Base-by-base conservation (phyloP, 1,140 invertebrate genomes). In the Microplitis mediator region DNA sequence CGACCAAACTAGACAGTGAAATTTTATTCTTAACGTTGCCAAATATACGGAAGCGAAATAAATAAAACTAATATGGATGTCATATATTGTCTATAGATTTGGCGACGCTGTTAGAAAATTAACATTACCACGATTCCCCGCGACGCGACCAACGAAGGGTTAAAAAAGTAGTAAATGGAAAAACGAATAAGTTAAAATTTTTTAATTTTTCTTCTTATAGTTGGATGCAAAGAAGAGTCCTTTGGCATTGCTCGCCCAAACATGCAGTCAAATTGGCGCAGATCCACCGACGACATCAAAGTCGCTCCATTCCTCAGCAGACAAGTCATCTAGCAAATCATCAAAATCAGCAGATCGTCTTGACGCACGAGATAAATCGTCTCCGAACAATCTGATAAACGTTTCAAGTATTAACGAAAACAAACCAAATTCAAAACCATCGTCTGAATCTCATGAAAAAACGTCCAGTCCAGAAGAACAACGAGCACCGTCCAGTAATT, bases 141-240 rank as follows among this genome's bases (percentile, higher is more conserved):
- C 23, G 23, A 23, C 2, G 0, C 23, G 23, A 1, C 23, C 2
- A 23, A 1, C 23, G 23, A 23, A 23, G 23, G 23, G 23, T 23
- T 45, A 45, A 45, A 45, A 39, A 39, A 39, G 11, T 9, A 45
- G 52, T 23, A 3, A 23, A 5, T 14, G 13, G 5, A 54, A 54
- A 14, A 54, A n/a, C n/a, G 9, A 23, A 54, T 54, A 54, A 5
- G 14, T 23, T 54, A 13, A 58, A 56, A 16, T 50, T 70, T 36
- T 79, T 75, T 77, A 82, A 86, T 84, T 84, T 79, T 71, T 88
- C 86, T 87, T 88, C 84, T 93, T 93, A 71, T 91, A 98, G 96
- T 90, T 97, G 90, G 96, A 98, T 87, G 94, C 95, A 65, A 97
- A 98, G 89, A 97, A 97, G 86, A 97, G 95, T 88, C 97, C 97